phyloP scores from a whole-genome alignment of 2,113 vertebrate genomes.

The Anarrhichthys ocellatus region DNA sequence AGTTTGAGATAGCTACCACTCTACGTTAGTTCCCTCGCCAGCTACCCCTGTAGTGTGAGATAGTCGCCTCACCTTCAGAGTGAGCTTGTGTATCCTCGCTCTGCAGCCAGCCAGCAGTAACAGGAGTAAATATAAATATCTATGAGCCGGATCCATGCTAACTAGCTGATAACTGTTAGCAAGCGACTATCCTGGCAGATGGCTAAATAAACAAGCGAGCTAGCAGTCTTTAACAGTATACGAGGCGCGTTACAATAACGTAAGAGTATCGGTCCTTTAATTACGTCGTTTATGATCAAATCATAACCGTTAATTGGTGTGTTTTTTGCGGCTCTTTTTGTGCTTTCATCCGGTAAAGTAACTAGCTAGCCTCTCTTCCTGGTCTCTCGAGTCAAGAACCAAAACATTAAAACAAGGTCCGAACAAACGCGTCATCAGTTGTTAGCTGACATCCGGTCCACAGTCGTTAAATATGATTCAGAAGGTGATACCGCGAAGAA shows the following conservation, averaged over 20 bases:
- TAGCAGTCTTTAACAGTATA: neutral
- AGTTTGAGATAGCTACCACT: no score
- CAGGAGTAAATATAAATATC: conserved; percentile 37
- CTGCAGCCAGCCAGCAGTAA: conserved; percentile 50
- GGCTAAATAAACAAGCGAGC: conserved; percentile 18
- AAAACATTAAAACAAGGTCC: neutral
- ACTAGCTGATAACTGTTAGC: conserved; percentile 43
- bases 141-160: neutral
- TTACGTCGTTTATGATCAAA: neutral
- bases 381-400: conserved; percentile 38
- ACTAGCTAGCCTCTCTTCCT: conserved; percentile 62
- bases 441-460: neutral
- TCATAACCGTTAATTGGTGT: neutral
- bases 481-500: fast-evolving
- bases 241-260: neutral
- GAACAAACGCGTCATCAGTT: conserved; percentile 9
- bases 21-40: neutral
- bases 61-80: conserved; percentile 69
- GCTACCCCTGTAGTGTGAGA: neutral
- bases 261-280: neutral
- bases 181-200: conserved; percentile 31
- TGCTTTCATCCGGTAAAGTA: conserved; percentile 42
- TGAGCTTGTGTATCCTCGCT: conserved; percentile 81
- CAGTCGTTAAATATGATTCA: fast-evolving
- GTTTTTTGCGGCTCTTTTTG: conserved; percentile 13